A percentile compares a stretch with the other conserved stretches of the same genome.
phyloP scores from a whole-genome alignment of 2,113 vertebrate species.

The Benitochromis conjunctus region DNA sequence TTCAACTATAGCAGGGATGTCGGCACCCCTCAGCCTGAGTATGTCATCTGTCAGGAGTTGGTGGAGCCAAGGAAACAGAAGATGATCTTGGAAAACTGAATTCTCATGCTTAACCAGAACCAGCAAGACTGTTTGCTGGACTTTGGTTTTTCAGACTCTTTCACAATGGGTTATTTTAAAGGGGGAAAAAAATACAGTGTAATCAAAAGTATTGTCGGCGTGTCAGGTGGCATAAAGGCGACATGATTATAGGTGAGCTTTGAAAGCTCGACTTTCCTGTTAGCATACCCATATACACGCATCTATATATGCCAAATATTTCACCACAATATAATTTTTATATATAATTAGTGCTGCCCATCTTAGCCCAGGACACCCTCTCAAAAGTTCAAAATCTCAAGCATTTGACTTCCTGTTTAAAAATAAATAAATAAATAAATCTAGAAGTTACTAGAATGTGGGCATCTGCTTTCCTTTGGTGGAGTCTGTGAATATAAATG shows the following conservation, averaged over 20 bases:
- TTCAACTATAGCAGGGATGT: background rate
- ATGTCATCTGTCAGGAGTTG: background rate
- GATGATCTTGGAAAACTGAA: background rate
- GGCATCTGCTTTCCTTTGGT: background rate
- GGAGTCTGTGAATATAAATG: constrained; percentile 32
- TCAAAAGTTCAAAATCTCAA: background rate
- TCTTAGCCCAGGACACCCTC: background rate
- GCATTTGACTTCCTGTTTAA: background rate
- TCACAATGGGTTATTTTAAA: background rate
- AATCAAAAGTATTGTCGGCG: background rate
- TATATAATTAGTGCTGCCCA: background rate
- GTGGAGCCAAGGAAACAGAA: background rate
- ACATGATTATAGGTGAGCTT: background rate
- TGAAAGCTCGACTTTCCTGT: background rate
- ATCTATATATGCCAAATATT: background rate
- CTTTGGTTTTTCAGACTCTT: background rate
- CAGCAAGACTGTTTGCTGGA: background rate
- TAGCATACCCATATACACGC: background rate
- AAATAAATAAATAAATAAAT: too few relatives aligned
- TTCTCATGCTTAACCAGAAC: background rate
- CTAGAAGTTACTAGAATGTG: background rate
- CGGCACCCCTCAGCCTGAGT: background rate
- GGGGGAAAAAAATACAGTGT: rapidly evolving
- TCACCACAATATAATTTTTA: background rate
- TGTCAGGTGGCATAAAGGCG: background rate